Evolutionary conservation across 2,888 invertebrate genomes (phyloP), one percentile per base, ranked within the genome.

Genomic region (Cantharis rufa): DNA sequence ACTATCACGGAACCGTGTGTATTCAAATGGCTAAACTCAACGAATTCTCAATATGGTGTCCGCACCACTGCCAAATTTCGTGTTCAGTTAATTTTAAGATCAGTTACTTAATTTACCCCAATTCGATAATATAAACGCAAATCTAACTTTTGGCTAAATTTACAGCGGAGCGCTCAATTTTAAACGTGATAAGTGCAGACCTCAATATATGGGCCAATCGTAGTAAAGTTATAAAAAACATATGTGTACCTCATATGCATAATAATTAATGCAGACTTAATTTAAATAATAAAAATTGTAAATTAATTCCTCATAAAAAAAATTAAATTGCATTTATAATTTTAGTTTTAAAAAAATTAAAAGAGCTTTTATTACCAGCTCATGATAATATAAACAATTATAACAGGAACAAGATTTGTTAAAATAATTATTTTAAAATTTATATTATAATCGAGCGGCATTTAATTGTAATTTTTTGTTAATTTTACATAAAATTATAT

Each of bases 21-120:
- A 84, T 83, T 84, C 85, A 84, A 85, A 85, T 84, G 85, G 84
- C 80, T 84, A 83, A 84, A 84, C 83, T 84, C 84, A 86, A 87
- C 87, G 87, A 85, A 86, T 87, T 86, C 85, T 86, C 87, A 87
- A 87, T 86, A 87, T 87, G 86, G 85, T 84, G 86, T 84, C 79
- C 80, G 77, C 73, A 73, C 68, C 63, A 63, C 64, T 66, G 24
- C 70, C 70, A 74, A 75, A 75, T 80, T 75, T 77, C 78, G 74
- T 76, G 74, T 76, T 78, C 71, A 81, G 76, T 72, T 77, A 78
- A 77, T 77, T 79, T 74, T 74, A 68, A 69, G 61, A 62, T 66
- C 13, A 21, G 64, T 24, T 21, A 66, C 64, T 18, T 66, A 66
- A 66, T 66, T 66, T 66, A 66, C 64, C 18, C 64, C 70, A 62